Evolutionary conservation across 53 echinoderm and acorn worm species (phyloP).

Genomic region (Zoroaster sp.): DNA sequence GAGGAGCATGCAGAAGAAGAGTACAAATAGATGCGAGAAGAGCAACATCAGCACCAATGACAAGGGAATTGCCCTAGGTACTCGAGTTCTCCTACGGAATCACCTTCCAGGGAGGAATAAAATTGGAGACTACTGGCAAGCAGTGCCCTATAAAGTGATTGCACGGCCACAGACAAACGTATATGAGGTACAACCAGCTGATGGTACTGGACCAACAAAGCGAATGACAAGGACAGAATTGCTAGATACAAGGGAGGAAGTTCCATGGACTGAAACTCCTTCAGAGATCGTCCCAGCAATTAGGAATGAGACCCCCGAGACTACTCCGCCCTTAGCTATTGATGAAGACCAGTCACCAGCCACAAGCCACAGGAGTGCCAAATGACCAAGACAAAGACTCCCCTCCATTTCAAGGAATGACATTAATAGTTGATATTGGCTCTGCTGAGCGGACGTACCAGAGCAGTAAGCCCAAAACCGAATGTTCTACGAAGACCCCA

Average conservation of each 20-base stretch:
- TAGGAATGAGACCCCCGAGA: not conserved
- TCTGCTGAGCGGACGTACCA: not conserved
- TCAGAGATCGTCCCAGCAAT: not conserved
- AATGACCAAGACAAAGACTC: not conserved
- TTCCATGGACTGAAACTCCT: not conserved
- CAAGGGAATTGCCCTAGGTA: not conserved
- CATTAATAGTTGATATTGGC: not conserved
- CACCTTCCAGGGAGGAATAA: constrained; percentile 39
- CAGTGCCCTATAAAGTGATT: constrained; percentile 53
- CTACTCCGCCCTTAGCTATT: not conserved
- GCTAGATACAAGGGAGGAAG: constrained; percentile 21
- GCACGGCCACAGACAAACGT: constrained; percentile 55
- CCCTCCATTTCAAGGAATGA: not conserved
- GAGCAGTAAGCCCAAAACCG: not conserved
- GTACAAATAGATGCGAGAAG: not conserved
- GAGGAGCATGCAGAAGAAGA: not conserved
- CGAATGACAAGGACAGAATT: constrained; percentile 59
- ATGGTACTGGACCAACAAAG: constrained; percentile 46
- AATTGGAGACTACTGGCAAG: constrained; percentile 55
- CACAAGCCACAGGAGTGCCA: not conserved
- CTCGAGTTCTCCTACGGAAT: constrained; percentile 7
- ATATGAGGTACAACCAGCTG: constrained; percentile 49
- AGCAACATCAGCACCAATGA: not conserved
- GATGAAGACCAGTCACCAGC: not conserved
- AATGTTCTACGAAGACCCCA: not conserved